Base-by-base conservation (phyloP, 2,113 vertebrate genomes). In the Hyperopisus bebe region DNA sequence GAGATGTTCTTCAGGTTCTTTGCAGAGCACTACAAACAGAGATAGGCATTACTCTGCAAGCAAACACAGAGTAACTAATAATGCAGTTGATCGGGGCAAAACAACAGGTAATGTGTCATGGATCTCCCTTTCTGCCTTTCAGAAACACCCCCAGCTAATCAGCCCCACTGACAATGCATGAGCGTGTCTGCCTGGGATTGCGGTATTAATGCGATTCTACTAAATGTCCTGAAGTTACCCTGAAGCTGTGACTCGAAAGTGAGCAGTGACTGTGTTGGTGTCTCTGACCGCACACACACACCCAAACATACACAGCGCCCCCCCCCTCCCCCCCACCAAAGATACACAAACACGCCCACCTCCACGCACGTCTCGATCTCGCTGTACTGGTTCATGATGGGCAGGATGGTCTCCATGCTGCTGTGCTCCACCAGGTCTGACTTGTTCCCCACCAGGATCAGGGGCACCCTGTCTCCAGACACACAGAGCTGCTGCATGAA, bases 1-100 rank as follows among this genome's bases (percentile, higher is more conserved):
- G 98, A 99, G 94, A 99, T 99, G 93, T 99, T 99, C 96, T 99
- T 99, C 96, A 99, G 94, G 93, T 98, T 99, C 96, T 99, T 99
- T 19, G 98, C 98, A 91, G 98, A 99, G 95, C 98, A 99, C 98
- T 99, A 90, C 66, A 94, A 94, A 84, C 92, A 93, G 88, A 92
- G 48, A 74, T 6, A n/a, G 19, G 3, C 24, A 9, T 89, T 5
- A 51, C 3, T 70, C 2, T 39, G 70, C 70, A 77, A 77, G 66
- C n/a, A 70, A 35, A 31, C 66, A 27, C 66, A 27, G 35, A 17
- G 70, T 19, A 42, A 42, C 31, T 77, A 39, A 80, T 42, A 19
- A 35, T 5, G 9, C 19, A 2, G 3, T 1, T 80, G 35, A 42
- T 42, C 15, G 15, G 35, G 35, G 15, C 17, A 19, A 42, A 42